Conservation (phyloP, 1,140 invertebrate species). For the Lethrus apterus region DNA sequence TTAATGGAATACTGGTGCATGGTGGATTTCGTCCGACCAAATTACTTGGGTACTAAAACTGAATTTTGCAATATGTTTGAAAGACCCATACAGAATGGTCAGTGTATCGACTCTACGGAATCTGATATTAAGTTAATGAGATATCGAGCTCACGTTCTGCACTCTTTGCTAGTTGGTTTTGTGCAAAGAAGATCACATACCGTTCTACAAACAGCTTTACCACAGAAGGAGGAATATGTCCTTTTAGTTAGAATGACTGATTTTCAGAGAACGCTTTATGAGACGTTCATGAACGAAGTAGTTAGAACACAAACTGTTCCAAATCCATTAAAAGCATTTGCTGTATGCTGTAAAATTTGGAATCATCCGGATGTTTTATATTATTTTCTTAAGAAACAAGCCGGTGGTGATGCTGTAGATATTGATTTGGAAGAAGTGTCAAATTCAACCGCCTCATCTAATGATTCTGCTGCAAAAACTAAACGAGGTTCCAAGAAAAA, state of each 20-base stretch:
- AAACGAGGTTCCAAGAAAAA: slow-evolving; percentile 30
- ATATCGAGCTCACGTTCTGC: slow-evolving; percentile 82
- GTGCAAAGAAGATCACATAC: slow-evolving; percentile 86
- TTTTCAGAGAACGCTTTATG: slow-evolving; percentile 81
- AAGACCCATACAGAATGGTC: slow-evolving; percentile 88
- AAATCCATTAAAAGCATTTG: slow-evolving; percentile 96
- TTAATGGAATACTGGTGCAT: slow-evolving; percentile 94
- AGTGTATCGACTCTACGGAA: slow-evolving; percentile 87
- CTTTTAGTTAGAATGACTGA: slow-evolving; percentile 79
- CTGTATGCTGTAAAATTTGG: slow-evolving; percentile 99
- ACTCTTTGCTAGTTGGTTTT: slow-evolving; percentile 83
- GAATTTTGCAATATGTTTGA: slow-evolving; percentile 97
- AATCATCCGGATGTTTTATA: slow-evolving; percentile 98
- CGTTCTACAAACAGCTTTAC: slow-evolving; percentile 78
- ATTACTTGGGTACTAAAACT: slow-evolving; percentile 85
- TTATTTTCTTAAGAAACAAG: slow-evolving; percentile 79
- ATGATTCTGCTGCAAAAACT: slow-evolving; percentile 25
- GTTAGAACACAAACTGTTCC: slow-evolving; percentile 77
- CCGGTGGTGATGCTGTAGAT: slow-evolving; percentile 75
- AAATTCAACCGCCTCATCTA: slow-evolving; percentile 42
- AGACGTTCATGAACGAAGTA: slow-evolving; percentile 87
- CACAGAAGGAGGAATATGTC: slow-evolving; percentile 88
- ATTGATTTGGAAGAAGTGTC: slow-evolving; percentile 81
- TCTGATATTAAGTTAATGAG: slow-evolving; percentile 85
- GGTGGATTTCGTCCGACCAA: slow-evolving; percentile 93